Evolutionary conservation across 30 jellyfish, hydroid and myxozoan genomes (phyloP), one percentile per base, ranked within the genome.

Genomic region (Sanderia malayensis): DNA sequence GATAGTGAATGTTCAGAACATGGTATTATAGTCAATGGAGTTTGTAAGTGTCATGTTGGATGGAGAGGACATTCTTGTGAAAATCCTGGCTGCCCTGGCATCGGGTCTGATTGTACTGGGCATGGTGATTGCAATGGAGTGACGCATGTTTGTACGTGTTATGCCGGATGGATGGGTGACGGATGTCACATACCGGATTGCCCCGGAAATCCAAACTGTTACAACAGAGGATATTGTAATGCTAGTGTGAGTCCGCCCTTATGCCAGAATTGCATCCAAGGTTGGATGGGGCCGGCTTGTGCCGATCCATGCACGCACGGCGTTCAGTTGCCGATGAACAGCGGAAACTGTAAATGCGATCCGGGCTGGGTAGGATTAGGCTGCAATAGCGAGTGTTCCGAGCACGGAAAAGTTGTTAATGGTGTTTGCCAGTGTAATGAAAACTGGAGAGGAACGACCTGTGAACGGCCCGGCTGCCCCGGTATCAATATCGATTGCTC

Each of bases 211-310:
- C 90, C 90, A 6, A 79, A 79, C 25, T 79, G 90, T 61, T 68
- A 64, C 69, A 66, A 79, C 61, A 70, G 90, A 9, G 90, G 90
- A 11, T 33, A 37, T 58, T 79, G 90, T 57, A 79, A 79, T 68
- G 82, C 80, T 22, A 79, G 82, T 2, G 15, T 57, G 41, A 37
- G 55, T 34, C 82, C 82, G 24, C 90, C 90, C 2, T 11, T 62
- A 2, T 79, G 90, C 26, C 76, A 79, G 41, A 79, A 66, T 29
- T 79, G 90, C 27, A 49, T 20, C 27, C 66, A 57, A 55, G 90
- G 90, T 20, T 79, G 90, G 90, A 79, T 79, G 90, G 90, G 90
- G 24, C 90, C 90, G 30, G 90, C 90, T 44, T 79, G 90, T 28
- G 55, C 52, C 31, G 82, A 79, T 58, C 82, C 82, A 1, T 79